Conservation (phyloP, 2,797 vertebrate species). For the Sebastes glaucus region DNA sequence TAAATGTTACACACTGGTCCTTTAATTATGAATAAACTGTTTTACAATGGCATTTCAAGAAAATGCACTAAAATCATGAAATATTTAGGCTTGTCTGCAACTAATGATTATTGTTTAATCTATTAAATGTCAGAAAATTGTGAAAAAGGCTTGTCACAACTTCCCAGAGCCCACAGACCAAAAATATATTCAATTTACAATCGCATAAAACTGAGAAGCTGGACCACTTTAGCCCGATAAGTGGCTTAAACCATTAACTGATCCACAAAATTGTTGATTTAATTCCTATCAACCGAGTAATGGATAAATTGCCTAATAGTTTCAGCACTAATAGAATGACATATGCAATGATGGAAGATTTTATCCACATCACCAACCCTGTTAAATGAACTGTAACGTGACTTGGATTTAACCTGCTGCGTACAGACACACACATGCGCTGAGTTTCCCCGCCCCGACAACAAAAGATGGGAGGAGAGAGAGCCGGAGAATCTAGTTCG, state of each 20-base stretch:
- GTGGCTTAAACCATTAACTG: neutral
- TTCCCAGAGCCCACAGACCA: neutral
- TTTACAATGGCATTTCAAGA: neutral
- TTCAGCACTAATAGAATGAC: constrained; percentile 6
- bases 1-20: too few species aligned
- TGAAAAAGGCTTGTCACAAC: neutral
- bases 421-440: constrained; percentile 2
- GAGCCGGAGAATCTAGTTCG: constrained; percentile 68
- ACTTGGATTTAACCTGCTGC: constrained; percentile 46
- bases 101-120: neutral
- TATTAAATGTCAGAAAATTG: neutral
- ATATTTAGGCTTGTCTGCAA: neutral
- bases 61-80: neutral
- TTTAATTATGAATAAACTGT: neutral
- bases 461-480: constrained; percentile 49
- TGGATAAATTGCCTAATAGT: constrained; percentile 1
- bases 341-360: neutral
- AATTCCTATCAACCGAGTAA: neutral
- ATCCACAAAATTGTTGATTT: neutral
- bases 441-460: constrained; percentile 20
- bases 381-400: constrained; percentile 42
- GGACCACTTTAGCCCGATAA: neutral
- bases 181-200: neutral
- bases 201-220: neutral
- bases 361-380: neutral